Base-by-base conservation (phyloP, 2,888 invertebrate genomes). In the Perithous albicinctus region DNA sequence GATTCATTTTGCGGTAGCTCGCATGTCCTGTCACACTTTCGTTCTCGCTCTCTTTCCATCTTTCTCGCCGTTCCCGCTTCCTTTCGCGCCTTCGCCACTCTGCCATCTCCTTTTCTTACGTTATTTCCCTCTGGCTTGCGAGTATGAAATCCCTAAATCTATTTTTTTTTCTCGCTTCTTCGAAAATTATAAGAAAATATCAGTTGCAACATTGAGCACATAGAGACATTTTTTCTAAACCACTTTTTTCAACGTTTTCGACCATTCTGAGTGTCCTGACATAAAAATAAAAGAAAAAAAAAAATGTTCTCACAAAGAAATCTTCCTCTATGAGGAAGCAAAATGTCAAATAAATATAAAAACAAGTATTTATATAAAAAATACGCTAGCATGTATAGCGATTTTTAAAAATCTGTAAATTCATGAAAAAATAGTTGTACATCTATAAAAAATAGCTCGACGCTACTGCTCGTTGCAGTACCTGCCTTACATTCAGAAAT, bases 11-110 rank as follows among this genome's bases (percentile, higher is more conserved):
- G 83, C 83, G 86, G 81, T 85, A 79, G 81, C 75, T 91, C 86
- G 91, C 91, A 89, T 91, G 91, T 91, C 90, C 84, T 90, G 91
- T 91, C 90, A 89, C 90, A 90, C 87, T 91, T 91, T 90, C 73
- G 85, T 87, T 85, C 84, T 64, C 78, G 86, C 84, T 85, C 81
- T 84, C 80, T 85, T 85, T 82, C 85, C 85, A 18, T 69, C 29
- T 7, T 78, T 75, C 86, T 82, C 81, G 43, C 74, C 83, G 82
- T 84, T 84, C 81, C 79, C 74, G 79, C 12, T 23, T 86, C 85
- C 87, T 85, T 88, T 89, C 90, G 86, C 90, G 88, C 88, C 88
- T 88, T 83, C 85, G n/a, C n/a, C n/a, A n/a, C 23, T n/a, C 66
- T 38, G 35, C 20, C n/a, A 29, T 26, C 69, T 32, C 8, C 7